Evolutionary conservation across 2,797 vertebrate genomes (phyloP).

Genomic region (Eidolon dupreanum): DNA sequence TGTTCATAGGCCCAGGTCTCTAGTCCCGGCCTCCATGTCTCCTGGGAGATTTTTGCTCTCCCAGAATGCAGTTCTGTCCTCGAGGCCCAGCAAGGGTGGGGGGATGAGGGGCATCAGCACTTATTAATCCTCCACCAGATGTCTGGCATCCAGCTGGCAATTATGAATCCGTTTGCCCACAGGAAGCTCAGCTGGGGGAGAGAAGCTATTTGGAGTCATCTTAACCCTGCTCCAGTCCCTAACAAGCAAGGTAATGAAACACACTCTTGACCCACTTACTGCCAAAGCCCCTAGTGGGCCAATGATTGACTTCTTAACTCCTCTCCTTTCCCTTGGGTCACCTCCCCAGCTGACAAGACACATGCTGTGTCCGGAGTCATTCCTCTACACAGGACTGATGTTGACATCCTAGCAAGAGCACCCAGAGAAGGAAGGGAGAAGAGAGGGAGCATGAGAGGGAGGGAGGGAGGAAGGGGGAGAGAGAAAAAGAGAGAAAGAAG

Average conservation of each 20-base stretch:
- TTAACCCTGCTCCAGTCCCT: neutral
- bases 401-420: neutral
- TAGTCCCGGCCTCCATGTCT: neutral
- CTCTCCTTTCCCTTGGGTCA: neutral
- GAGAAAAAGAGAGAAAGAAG: no score
- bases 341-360: neutral
- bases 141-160: neutral
- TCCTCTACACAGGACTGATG: neutral
- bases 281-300: neutral
- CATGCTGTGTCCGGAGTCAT: neutral
- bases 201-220: slow-evolving; percentile 42
- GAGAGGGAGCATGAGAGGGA: no score
- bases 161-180: slow-evolving; percentile 16
- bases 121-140: slow-evolving; percentile 31
- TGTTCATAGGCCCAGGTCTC: neutral
- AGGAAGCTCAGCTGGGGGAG: neutral
- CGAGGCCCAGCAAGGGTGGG: neutral
- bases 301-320: neutral
- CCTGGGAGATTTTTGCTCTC: neutral
- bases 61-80: neutral
- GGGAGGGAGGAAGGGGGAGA: no score
- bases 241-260: neutral
- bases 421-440: neutral
- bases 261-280: neutral
- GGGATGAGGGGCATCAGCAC: neutral